Conservation (phyloP, 2,113 vertebrate species). For the Nerophis ophidion region DNA sequence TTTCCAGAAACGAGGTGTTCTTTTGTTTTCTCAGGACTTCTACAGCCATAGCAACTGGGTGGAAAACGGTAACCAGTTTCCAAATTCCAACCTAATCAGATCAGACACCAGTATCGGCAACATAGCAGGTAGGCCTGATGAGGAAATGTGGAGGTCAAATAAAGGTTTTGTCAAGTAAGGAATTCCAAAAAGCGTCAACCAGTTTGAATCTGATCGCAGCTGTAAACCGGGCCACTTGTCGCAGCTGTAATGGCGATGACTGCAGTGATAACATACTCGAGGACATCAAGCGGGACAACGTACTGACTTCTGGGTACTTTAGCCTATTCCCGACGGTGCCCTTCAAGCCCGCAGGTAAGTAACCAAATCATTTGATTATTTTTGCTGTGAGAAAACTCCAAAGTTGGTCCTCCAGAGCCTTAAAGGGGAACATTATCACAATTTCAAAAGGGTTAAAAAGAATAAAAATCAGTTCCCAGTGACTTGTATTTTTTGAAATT, state of each 20-base stretch:
- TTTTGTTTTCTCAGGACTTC: slow-evolving; percentile 49
- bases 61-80: slow-evolving; percentile 45
- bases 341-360: slow-evolving; percentile 49
- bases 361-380: background rate
- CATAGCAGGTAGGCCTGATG: slow-evolving; percentile 50
- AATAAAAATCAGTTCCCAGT: too few species aligned
- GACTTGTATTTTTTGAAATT: too few species aligned
- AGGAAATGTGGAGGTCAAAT: background rate
- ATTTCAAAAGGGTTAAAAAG: too few species aligned
- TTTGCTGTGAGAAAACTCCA: background rate
- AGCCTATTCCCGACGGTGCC: background rate
- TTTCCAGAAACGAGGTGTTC: background rate
- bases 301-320: slow-evolving; percentile 66
- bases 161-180: background rate
- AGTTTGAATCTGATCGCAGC: slow-evolving; percentile 12
- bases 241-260: slow-evolving; percentile 45
- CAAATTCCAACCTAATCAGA: slow-evolving; percentile 55
- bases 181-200: background rate
- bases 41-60: slow-evolving; percentile 72
- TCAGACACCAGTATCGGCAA: slow-evolving; percentile 43
- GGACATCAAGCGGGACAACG: slow-evolving; percentile 19
- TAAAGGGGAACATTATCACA: too few species aligned
- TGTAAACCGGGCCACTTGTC: slow-evolving; percentile 52
- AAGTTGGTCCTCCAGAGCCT: too few species aligned
- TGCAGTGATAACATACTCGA: slow-evolving; percentile 62